These are phyloP conservation scores for Nesoenas mayeri DNA, from an alignment of 2,113 vertebrate species.

Conservation along the genomic window DNA sequence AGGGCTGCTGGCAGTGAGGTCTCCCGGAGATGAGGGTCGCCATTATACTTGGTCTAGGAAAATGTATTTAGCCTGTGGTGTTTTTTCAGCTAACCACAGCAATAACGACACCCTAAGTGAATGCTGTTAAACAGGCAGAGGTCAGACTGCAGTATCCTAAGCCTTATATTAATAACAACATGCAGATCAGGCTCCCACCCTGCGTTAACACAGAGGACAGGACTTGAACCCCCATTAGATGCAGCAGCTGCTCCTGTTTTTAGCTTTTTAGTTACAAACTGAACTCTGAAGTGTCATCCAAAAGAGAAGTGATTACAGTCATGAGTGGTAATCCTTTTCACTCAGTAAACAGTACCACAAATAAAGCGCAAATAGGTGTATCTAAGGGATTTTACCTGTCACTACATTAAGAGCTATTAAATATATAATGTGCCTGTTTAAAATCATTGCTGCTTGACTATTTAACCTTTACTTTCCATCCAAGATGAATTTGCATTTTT, in stretches of 20 bases:
- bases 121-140: not conserved
- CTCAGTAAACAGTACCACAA: not conserved
- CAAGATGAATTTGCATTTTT: not conserved
- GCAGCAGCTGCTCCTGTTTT: not conserved
- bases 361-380: not conserved
- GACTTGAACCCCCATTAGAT: not conserved
- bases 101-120: not conserved
- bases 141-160: not conserved
- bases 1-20: rapidly evolving
- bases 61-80: not conserved
- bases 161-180: not conserved
- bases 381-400: not conserved
- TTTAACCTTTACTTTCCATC: not conserved
- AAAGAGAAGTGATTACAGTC: not conserved
- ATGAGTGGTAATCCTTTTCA: not conserved
- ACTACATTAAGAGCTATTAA: not conserved
- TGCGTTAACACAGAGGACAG: not conserved
- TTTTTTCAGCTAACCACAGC: not conserved
- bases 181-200: not conserved
- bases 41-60: not conserved
- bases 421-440: not conserved
- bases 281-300: not conserved
- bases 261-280: not conserved
- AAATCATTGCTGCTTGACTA: not conserved
- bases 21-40: not conserved